Evolutionary conservation across 2,888 invertebrate species (phyloP).

Genomic region (Chaetoderma sp.): DNA sequence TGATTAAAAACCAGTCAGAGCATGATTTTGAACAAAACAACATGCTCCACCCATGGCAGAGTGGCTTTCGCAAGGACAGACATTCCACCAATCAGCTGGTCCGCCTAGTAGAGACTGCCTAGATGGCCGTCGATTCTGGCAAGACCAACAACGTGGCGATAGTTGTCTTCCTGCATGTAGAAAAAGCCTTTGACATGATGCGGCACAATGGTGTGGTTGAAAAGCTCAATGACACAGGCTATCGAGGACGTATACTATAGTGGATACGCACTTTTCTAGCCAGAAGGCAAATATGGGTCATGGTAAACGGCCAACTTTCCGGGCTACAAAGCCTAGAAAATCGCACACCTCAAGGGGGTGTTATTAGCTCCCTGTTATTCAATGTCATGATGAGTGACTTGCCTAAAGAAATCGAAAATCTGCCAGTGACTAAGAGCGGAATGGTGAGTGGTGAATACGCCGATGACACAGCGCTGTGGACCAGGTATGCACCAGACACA

Average conservation of each 20-base stretch:
- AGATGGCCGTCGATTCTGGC: not conserved
- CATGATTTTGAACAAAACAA: not conserved
- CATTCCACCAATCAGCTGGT: not conserved
- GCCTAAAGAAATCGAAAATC: not conserved
- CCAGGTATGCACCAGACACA: too few relatives aligned
- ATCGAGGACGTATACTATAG: not conserved
- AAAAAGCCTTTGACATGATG: slow-evolving; percentile 3
- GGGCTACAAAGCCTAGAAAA: not conserved
- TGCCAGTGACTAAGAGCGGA: too few relatives aligned
- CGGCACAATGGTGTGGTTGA: not conserved
- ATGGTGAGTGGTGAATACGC: not conserved
- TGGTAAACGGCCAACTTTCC: not conserved
- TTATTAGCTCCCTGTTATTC: not conserved
- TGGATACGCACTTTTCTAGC: not conserved
- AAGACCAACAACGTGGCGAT: not conserved
- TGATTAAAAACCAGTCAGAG: not conserved
- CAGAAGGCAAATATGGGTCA: not conserved
- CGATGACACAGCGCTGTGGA: not conserved
- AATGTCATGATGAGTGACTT: not conserved
- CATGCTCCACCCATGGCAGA: not conserved
- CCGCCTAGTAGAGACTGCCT: not conserved
- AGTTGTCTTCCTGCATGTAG: not conserved
- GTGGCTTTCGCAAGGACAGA: not conserved
- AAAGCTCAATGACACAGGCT: not conserved
- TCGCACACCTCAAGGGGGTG: not conserved